Conservation (phyloP, 2,797 vertebrate genomes). For the Clarias fuscus region DNA sequence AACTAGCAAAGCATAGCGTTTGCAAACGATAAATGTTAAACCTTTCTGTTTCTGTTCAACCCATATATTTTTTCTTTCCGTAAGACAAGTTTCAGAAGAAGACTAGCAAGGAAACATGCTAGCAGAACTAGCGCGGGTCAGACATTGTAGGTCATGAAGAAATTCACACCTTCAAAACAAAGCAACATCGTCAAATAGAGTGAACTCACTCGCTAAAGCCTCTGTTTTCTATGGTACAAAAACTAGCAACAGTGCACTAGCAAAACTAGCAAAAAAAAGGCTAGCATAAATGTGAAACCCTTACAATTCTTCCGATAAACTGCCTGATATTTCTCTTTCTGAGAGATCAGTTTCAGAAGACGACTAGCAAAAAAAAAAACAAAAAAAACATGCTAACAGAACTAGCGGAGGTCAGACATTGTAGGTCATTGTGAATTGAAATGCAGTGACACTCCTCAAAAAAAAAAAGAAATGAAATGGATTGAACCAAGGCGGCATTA, state of each 20-base stretch:
- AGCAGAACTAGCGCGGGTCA: too few species aligned
- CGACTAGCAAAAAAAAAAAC: neutral
- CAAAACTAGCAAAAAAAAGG: neutral
- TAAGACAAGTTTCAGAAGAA: too few species aligned
- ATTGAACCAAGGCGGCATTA: constrained; percentile 18
- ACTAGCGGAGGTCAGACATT: constrained; percentile 17
- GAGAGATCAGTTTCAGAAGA: neutral
- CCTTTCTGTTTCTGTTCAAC: neutral
- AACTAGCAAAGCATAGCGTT: neutral
- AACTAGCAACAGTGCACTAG: neutral
- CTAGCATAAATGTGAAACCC: neutral
- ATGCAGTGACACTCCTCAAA: constrained; percentile 14
- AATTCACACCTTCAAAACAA: neutral
- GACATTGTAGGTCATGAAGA: too few species aligned
- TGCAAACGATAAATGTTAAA: too few species aligned
- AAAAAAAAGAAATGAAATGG: constrained; percentile 1
- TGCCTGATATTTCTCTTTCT: too few species aligned
- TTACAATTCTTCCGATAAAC: too few species aligned
- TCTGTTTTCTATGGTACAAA: neutral
- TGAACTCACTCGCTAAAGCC: neutral
- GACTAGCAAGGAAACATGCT: too few species aligned
- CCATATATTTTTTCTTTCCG: neutral
- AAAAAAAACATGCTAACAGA: neutral
- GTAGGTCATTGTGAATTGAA: constrained; percentile 30
- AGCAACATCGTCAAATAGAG: neutral